phyloP scores from a whole-genome alignment of 2,113 vertebrate species.

The Apus apus region DNA sequence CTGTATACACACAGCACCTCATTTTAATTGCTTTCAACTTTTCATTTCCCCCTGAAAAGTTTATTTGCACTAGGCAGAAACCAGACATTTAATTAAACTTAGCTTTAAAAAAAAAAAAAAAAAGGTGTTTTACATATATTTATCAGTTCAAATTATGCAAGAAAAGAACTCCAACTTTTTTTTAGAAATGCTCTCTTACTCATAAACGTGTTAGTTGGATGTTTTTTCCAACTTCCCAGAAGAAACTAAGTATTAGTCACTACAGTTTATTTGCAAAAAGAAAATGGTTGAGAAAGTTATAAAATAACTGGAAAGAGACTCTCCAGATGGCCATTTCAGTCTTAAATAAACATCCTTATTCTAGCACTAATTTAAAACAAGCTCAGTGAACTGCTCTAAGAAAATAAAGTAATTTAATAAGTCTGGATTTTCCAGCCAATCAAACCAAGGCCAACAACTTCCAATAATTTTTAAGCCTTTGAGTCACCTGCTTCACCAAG shows the following conservation, averaged over 20 bases:
- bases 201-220: neutral
- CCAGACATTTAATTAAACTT: constrained; percentile 47
- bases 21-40: constrained; percentile 57
- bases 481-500: neutral
- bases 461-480: neutral
- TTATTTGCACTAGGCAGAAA: constrained; percentile 44
- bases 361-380: constrained; percentile 54
- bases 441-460: neutral
- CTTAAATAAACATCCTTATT: constrained; percentile 61
- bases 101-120: neutral
- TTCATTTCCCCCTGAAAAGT: constrained; percentile 21
- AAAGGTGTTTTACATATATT: neutral
- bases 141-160: constrained; percentile 39
- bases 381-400: neutral
- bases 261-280: constrained; percentile 53
- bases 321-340: constrained; percentile 54
- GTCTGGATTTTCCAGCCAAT: constrained; percentile 35
- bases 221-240: neutral
- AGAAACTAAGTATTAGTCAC: constrained; percentile 51
- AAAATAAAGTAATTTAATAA: constrained; percentile 23
- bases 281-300: constrained; percentile 53
- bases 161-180: constrained; percentile 1
- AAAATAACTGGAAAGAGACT: constrained; percentile 55
- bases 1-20: constrained; percentile 39
- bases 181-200: neutral